A percentile compares a stretch with the other conserved stretches of the same genome.
Conservation (phyloP, 2,113 vertebrate genomes). For the Scortum barcoo region DNA sequence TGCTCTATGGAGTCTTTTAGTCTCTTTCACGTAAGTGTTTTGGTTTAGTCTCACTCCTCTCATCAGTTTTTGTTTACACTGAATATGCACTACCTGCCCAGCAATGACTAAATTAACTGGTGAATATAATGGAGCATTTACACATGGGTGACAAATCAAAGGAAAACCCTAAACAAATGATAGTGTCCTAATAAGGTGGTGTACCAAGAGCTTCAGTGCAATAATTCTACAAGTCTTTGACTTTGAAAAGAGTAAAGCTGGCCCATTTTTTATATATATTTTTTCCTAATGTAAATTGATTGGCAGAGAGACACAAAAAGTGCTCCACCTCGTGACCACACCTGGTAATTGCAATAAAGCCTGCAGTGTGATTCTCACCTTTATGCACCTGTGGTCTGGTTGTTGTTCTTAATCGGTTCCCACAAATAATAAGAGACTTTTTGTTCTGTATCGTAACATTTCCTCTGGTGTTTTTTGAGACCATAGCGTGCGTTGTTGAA, state of each 20-base stretch:
- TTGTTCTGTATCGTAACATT: background rate
- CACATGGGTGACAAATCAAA: too few relatives aligned
- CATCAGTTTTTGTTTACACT: background rate
- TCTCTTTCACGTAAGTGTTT: background rate
- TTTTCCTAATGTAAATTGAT: too few relatives aligned
- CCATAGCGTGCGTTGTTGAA: background rate
- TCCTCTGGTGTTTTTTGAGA: background rate
- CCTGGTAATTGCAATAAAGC: background rate
- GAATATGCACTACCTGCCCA: background rate
- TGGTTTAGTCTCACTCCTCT: background rate
- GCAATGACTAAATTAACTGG: background rate
- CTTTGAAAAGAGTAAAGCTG: background rate
- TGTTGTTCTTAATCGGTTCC: background rate
- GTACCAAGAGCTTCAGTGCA: too few relatives aligned
- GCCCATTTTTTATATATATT: too few relatives aligned
- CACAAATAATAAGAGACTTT: constrained; percentile 2
- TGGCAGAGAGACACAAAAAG: background rate
- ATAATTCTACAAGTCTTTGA: too few relatives aligned
- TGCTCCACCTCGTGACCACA: background rate
- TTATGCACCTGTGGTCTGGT: background rate
- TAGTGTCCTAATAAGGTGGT: too few relatives aligned
- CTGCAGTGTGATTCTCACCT: background rate
- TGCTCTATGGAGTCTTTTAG: background rate
- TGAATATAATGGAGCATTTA: background rate
- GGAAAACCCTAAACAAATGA: too few relatives aligned